These are phyloP conservation scores for Globodera rostochiensis DNA, from an alignment of 1,140 invertebrate species.

Conservation along the genomic window DNA sequence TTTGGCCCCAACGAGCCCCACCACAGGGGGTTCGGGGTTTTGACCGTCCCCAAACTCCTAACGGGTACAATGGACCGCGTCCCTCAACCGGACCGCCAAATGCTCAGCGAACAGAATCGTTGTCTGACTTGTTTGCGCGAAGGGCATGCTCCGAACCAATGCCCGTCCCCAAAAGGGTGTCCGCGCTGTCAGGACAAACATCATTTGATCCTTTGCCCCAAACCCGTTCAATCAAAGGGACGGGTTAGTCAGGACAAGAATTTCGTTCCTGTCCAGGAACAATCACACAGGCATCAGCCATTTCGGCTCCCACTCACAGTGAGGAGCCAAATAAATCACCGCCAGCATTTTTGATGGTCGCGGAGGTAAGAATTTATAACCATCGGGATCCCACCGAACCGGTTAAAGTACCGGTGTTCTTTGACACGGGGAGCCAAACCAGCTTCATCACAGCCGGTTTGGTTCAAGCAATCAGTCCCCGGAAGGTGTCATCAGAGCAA, in stretches of 20 bases:
- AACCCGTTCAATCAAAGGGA: neutral
- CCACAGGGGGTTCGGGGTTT: too few relatives aligned
- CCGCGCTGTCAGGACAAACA: constrained; percentile 13
- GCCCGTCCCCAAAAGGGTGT: neutral
- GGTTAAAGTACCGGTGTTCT: neutral
- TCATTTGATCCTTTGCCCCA: constrained; percentile 12
- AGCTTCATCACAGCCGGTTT: neutral
- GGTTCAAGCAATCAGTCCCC: neutral
- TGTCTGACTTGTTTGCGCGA: neutral
- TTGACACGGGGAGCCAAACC: neutral
- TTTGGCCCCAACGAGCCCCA: too few relatives aligned
- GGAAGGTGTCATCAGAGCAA: neutral
- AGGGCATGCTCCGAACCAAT: neutral
- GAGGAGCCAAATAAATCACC: too few relatives aligned
- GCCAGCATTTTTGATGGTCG: neutral
- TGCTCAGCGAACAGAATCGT: constrained; percentile 18
- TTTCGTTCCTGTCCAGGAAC: too few relatives aligned
- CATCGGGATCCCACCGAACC: neutral
- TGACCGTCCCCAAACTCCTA: too few relatives aligned
- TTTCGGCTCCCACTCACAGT: too few relatives aligned
- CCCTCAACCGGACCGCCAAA: neutral
- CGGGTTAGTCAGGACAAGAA: too few relatives aligned
- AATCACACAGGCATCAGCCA: too few relatives aligned
- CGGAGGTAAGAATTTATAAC: neutral
- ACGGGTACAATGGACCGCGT: too few relatives aligned